Percentiles rank a stretch among this genome's conserved stretches.
These are phyloP conservation scores for Leptinotarsa juncta DNA, from an alignment of 2,888 invertebrate species.

Conservation along the genomic window DNA sequence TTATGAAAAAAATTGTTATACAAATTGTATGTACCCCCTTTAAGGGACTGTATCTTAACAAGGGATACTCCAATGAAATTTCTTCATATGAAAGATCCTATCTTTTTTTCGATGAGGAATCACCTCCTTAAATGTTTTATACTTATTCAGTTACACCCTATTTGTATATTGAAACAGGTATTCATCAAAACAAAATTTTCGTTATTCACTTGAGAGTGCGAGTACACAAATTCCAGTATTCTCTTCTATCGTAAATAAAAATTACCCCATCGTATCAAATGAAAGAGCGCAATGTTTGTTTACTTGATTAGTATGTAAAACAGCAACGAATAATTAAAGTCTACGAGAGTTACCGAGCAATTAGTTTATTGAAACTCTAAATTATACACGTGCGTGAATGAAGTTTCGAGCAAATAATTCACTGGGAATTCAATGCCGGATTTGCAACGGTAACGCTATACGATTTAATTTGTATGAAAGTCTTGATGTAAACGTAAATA, in stretches of 20 bases:
- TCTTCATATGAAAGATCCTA: too few species aligned
- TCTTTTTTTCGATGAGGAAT: too few species aligned
- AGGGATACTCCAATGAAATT: too few species aligned
- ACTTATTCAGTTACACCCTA: too few species aligned
- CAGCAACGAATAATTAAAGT: conserved; percentile 16
- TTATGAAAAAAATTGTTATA: too few species aligned
- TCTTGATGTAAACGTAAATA: conserved; percentile 1
- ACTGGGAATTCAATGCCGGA: conserved; percentile 8
- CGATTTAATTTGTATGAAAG: conserved; percentile 12
- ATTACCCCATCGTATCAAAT: not conserved
- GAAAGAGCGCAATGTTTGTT: conserved; percentile 1
- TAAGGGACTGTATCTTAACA: too few species aligned
- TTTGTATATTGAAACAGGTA: too few species aligned
- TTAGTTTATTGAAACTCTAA: conserved; percentile 20
- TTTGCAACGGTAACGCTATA: conserved; percentile 12
- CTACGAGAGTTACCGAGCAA: conserved; percentile 11
- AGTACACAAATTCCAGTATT: not conserved
- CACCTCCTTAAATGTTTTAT: too few species aligned
- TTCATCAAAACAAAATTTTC: not conserved
- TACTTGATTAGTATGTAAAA: conserved; percentile 16
- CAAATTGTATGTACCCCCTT: too few species aligned
- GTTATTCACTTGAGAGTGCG: not conserved
- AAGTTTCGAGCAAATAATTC: conserved; percentile 8
- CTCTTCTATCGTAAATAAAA: not conserved
- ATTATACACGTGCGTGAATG: conserved; percentile 16